phyloP scores from a whole-genome alignment of 2,797 vertebrate genomes.

The Amphiprion clarkii region DNA sequence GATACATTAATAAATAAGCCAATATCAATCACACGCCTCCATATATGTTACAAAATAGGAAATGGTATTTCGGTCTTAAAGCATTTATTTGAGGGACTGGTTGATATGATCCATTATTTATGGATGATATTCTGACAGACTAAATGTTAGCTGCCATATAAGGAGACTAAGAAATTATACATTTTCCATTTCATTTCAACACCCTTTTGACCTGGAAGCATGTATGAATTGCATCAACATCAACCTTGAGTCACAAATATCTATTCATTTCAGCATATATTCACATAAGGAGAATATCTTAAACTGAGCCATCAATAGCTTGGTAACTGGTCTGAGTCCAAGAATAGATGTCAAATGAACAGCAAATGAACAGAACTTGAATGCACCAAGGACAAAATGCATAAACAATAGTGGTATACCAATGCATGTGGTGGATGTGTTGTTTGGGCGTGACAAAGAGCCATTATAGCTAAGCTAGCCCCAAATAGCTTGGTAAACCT shows the following conservation, averaged over 20 bases:
- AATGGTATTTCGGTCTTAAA: slow-evolving; percentile 3
- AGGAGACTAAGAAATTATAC: too few species aligned
- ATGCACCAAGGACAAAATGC: neutral
- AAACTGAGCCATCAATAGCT: neutral
- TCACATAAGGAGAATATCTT: neutral
- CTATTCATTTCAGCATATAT: neutral
- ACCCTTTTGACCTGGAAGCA: too few species aligned
- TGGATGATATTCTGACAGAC: slow-evolving; percentile 7
- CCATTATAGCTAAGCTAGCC: slow-evolving; percentile 8
- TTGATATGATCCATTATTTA: slow-evolving; percentile 30
- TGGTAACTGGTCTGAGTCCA: too few species aligned
- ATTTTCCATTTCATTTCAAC: too few species aligned
- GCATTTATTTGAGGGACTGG: neutral
- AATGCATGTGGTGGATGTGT: too few species aligned
- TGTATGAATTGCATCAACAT: too few species aligned
- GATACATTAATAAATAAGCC: slow-evolving; percentile 13
- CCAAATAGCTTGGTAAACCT: neutral
- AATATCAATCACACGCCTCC: slow-evolving; percentile 17
- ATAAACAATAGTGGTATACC: neutral
- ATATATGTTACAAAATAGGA: slow-evolving; percentile 19
- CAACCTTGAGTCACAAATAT: too few species aligned
- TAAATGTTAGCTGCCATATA: neutral
- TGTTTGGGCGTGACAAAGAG: too few species aligned
- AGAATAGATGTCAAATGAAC: too few species aligned
- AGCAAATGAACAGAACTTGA: neutral